A percentile compares a stretch with the other conserved stretches of the same genome.
Evolutionary conservation across 2,888 invertebrate genomes (phyloP).

Genomic region (Nomada goodeniana): DNA sequence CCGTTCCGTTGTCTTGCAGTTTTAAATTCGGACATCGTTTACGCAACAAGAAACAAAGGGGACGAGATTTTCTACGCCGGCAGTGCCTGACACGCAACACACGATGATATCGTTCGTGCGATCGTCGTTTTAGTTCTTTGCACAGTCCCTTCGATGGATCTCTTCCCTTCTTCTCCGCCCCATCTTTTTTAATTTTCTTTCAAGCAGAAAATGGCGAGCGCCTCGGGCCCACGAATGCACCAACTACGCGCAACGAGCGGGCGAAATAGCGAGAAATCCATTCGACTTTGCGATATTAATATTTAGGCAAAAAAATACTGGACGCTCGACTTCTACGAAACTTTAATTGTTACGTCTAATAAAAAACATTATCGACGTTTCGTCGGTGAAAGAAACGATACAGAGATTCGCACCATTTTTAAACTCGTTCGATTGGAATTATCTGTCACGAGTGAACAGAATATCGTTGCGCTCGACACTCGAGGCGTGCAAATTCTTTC

Average conservation of each 20-base stretch:
- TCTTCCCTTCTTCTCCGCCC: no score
- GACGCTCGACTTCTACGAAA: conserved; percentile 47
- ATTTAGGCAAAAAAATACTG: conserved; percentile 17
- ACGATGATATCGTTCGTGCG: no score
- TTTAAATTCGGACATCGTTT: conserved; percentile 48
- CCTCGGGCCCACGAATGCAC: no score
- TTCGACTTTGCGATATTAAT: conserved; percentile 3
- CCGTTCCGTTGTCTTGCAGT: conserved; percentile 11
- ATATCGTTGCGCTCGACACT: conserved; percentile 24
- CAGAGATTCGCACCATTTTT: conserved; percentile 36
- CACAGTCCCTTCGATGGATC: no score
- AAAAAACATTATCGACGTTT: conserved; percentile 41
- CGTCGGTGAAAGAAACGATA: conserved; percentile 33
- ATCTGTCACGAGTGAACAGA: conserved; percentile 45
- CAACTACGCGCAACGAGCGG: no score
- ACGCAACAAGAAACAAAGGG: conserved; percentile 67
- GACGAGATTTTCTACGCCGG: no score
- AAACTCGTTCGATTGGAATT: conserved; percentile 35
- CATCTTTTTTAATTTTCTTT: neutral
- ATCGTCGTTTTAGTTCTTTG: no score
- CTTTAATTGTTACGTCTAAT: conserved; percentile 44
- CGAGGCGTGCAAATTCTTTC: conserved; percentile 39
- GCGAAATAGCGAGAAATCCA: no score
- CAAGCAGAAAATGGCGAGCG: neutral
- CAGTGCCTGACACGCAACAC: no score